phyloP scores from a whole-genome alignment of 2,888 invertebrate genomes.

The Adelognathus sp. region DNA sequence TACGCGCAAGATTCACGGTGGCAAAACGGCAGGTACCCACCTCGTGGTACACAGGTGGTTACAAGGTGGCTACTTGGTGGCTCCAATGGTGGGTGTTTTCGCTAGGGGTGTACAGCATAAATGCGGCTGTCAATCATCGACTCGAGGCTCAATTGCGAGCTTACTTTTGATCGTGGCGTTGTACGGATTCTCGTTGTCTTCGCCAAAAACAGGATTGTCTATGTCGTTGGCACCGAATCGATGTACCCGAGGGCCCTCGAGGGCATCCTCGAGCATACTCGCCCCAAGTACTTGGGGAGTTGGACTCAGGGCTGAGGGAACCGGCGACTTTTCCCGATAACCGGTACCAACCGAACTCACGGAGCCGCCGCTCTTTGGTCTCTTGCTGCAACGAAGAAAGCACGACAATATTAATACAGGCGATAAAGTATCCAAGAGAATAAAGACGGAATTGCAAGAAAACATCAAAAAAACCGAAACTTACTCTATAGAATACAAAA shows the following conservation, averaged over 20 bases:
- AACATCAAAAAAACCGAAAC: too few relatives aligned
- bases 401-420: too few relatives aligned
- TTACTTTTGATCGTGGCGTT: slow-evolving; percentile 85
- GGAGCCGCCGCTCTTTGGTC: slow-evolving; percentile 75
- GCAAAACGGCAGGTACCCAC: too few relatives aligned
- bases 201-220: slow-evolving; percentile 81
- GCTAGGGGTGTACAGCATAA: too few relatives aligned
- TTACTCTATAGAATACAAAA: too few relatives aligned
- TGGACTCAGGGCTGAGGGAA: slow-evolving; percentile 75
- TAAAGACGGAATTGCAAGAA: too few relatives aligned
- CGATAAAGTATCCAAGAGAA: too few relatives aligned
- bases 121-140: too few relatives aligned
- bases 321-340: slow-evolving; percentile 77
- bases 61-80: too few relatives aligned
- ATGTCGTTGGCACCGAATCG: slow-evolving; percentile 81
- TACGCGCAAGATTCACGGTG: too few relatives aligned
- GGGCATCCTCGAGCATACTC: slow-evolving; percentile 80
- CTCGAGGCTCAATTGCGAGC: slow-evolving; percentile 52
- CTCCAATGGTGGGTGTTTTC: too few relatives aligned
- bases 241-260: slow-evolving; percentile 79
- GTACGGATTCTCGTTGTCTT: slow-evolving; percentile 78
- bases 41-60: too few relatives aligned
- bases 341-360: slow-evolving; percentile 78
- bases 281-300: slow-evolving; percentile 83
- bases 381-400: slow-evolving; percentile 67